Conservation (phyloP, 2,113 vertebrate genomes). For the Condylura cristata region DNA sequence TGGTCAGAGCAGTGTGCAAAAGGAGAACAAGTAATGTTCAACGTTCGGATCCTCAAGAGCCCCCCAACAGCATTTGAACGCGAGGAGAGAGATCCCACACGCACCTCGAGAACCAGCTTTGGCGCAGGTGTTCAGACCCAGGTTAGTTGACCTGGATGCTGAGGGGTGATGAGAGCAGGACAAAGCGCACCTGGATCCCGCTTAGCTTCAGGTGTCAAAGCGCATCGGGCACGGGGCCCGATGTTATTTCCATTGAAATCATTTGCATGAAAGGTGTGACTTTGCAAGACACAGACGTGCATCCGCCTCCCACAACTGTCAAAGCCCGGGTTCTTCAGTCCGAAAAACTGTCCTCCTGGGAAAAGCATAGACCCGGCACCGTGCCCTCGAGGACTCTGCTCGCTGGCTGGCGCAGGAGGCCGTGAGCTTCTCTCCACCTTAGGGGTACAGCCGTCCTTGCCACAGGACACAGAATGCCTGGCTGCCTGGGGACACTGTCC, state of each 20-base stretch:
- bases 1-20: rapidly evolving
- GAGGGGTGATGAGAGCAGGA: not conserved
- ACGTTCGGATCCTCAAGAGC: no score
- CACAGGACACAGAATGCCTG: not conserved
- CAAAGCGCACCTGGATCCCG: rapidly evolving
- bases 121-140: not conserved
- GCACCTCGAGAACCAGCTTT: not conserved
- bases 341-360: rapidly evolving
- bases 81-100: not conserved
- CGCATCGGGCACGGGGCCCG: not conserved
- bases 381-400: not conserved
- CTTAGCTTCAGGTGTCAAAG: not conserved
- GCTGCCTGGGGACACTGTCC: not conserved
- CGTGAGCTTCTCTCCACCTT: not conserved
- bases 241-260: rapidly evolving
- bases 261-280: not conserved
- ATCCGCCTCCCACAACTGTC: not conserved
- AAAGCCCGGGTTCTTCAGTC: not conserved
- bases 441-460: not conserved
- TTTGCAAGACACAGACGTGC: not conserved
- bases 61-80: not conserved
- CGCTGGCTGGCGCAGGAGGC: rapidly evolving
- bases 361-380: not conserved
- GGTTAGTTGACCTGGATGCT: not conserved
- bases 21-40: not conserved